Percentiles rank a stretch among this genome's conserved stretches.
Evolutionary conservation across 2,797 vertebrate genomes (phyloP).

Genomic region (Rhincodon typus): DNA sequence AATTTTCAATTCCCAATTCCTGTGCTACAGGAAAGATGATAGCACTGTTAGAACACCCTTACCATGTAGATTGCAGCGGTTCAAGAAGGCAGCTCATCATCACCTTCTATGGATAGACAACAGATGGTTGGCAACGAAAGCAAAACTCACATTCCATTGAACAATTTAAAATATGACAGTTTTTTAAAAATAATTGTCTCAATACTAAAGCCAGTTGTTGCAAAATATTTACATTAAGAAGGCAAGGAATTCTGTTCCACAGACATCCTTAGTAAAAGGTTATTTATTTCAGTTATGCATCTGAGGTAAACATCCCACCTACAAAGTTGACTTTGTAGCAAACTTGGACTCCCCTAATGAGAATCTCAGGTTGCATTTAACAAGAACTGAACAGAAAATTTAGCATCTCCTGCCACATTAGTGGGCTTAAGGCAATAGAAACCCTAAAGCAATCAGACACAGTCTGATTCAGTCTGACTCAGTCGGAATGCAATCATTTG

Average conservation of each 20-base stretch:
- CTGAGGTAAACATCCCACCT: neutral
- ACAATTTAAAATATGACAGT: too few relatives aligned
- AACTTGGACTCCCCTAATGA: neutral
- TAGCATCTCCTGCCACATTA: neutral
- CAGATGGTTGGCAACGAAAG: too few relatives aligned
- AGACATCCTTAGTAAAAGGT: neutral
- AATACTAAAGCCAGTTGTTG: neutral
- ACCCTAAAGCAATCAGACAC: neutral
- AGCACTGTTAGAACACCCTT: too few relatives aligned
- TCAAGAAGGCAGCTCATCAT: too few relatives aligned
- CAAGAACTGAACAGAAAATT: neutral
- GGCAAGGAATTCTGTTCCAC: neutral
- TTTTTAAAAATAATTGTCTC: neutral
- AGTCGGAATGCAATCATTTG: neutral
- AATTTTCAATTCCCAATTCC: too few relatives aligned
- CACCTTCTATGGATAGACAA: too few relatives aligned
- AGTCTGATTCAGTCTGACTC: neutral
- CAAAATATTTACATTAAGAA: neutral
- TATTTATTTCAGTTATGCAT: neutral
- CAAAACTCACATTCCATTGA: too few relatives aligned
- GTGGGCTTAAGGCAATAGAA: neutral
- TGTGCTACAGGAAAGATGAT: too few relatives aligned
- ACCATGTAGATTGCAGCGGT: too few relatives aligned
- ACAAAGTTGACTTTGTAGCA: neutral
- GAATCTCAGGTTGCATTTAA: slow-evolving; percentile 4